These are phyloP conservation scores for Gari tellinella DNA, from an alignment of 2,888 invertebrate species.

Conservation along the genomic window DNA sequence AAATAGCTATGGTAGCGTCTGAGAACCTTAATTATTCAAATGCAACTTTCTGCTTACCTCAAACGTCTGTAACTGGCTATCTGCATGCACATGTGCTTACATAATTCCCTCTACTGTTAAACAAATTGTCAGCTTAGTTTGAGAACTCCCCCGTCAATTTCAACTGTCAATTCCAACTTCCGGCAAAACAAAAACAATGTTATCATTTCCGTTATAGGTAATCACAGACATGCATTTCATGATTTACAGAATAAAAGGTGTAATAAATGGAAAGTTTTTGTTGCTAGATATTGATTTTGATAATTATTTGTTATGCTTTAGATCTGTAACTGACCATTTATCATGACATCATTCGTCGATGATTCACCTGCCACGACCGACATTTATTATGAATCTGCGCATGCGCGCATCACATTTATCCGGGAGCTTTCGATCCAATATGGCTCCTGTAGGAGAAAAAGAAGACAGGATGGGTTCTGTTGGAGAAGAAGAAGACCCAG, in stretches of 20 bases:
- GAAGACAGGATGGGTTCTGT: constrained; percentile 76
- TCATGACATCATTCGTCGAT: constrained; percentile 62
- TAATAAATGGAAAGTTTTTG: no score
- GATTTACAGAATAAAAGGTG: no score
- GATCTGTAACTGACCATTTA: constrained; percentile 5
- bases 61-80: no score
- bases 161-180: constrained; percentile 27
- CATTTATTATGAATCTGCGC: constrained; percentile 64
- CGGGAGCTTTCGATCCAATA: constrained; percentile 77
- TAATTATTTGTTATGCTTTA: no score
- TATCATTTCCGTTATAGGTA: neutral
- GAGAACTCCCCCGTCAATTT: constrained; percentile 1
- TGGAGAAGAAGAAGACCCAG: constrained; percentile 72
- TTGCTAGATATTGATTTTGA: no score
- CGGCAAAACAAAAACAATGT: constrained; percentile 17
- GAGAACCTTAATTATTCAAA: no score
- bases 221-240: no score
- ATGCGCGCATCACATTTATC: constrained; percentile 71
- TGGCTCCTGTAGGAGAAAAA: constrained; percentile 82
- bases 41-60: no score
- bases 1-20: no score
- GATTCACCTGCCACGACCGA: constrained; percentile 69
- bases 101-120: no score
- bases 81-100: no score
- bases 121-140: no score